These are phyloP conservation scores for Craseonycteris thonglongyai DNA, from an alignment of 2,113 vertebrate species.

Conservation along the genomic window DNA sequence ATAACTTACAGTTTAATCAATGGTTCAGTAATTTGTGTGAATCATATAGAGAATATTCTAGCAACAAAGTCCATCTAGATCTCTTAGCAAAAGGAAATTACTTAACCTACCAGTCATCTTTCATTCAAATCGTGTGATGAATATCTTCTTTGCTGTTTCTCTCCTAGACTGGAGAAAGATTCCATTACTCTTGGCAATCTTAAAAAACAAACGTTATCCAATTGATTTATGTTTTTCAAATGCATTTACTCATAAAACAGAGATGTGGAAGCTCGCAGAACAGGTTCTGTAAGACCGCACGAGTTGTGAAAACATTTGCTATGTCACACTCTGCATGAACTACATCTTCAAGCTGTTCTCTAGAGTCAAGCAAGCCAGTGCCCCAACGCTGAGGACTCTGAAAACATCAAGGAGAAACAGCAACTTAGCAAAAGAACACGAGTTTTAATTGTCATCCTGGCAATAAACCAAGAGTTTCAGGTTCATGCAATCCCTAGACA, in stretches of 20 bases:
- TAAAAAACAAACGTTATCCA: background rate
- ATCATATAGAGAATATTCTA: background rate
- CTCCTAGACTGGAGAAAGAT: background rate
- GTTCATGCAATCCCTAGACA: background rate
- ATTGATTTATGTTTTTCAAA: constrained; percentile 4
- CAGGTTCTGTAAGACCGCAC: background rate
- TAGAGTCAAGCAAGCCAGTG: background rate
- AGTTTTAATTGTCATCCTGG: background rate
- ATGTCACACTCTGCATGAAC: background rate
- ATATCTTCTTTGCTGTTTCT: background rate
- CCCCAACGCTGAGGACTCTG: background rate
- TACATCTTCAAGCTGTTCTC: background rate
- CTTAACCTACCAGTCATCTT: background rate
- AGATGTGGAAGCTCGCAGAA: background rate
- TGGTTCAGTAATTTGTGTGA: background rate
- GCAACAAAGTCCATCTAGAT: background rate
- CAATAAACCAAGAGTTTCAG: background rate
- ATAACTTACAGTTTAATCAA: background rate
- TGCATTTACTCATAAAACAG: background rate
- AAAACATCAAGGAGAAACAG: background rate
- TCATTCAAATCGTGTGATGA: background rate
- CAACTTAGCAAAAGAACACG: background rate
- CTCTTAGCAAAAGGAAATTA: constrained; percentile 13
- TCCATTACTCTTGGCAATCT: background rate
- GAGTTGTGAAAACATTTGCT: background rate